Evolutionary conservation across 2,797 vertebrate genomes (phyloP).

Genomic region (Columba guinea): DNA sequence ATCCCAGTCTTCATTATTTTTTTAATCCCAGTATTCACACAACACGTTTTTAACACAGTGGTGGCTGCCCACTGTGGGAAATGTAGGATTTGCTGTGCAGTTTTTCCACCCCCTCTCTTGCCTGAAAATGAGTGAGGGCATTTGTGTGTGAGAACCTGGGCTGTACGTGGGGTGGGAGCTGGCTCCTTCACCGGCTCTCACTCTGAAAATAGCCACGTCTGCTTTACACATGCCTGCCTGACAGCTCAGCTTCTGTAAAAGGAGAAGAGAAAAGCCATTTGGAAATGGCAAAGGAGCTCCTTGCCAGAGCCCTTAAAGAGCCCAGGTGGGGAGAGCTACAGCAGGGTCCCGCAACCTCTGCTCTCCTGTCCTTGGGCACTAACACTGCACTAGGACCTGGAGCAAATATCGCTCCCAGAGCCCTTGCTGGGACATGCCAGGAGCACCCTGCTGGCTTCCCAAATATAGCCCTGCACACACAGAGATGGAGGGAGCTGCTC

Average conservation of each 20-base stretch:
- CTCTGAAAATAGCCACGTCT: background rate
- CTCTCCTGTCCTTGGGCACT: background rate
- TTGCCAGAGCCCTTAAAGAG: constrained; percentile 8
- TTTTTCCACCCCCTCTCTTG: background rate
- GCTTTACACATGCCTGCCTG: background rate
- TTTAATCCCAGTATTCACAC: background rate
- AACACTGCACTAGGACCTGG: background rate
- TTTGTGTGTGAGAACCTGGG: background rate
- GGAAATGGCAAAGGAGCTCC: background rate
- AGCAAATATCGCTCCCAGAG: background rate
- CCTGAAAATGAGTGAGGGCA: fast-evolving
- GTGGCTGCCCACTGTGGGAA: fast-evolving
- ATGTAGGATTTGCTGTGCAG: background rate
- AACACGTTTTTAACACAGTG: background rate
- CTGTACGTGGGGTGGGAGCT: background rate
- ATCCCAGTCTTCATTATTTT: background rate
- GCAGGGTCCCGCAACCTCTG: fast-evolving
- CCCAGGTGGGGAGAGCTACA: background rate
- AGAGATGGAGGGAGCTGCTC: background rate
- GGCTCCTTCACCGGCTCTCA: background rate
- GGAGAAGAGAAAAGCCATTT: constrained; percentile 13
- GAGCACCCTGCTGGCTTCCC: background rate
- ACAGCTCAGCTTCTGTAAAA: constrained; percentile 8
- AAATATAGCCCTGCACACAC: constrained; percentile 48
- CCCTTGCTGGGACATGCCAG: background rate